Percentiles rank a stretch among this genome's conserved stretches.
phyloP scores from a whole-genome alignment of 2,113 vertebrate species.

The Hippoglossus stenolepis region DNA sequence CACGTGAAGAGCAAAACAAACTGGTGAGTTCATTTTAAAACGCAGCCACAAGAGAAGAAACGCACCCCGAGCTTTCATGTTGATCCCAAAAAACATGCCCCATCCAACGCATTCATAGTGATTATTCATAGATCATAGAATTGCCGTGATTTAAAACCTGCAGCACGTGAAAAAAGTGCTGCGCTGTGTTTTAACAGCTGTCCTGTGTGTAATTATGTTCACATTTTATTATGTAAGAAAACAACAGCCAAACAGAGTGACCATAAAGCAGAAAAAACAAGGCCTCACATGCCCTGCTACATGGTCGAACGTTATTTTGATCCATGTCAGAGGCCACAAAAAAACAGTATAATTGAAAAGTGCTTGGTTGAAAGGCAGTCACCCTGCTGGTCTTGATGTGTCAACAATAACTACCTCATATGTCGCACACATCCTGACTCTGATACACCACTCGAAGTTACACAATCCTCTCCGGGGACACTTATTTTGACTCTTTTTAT shows the following conservation, averaged over 20 bases:
- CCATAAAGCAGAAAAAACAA: constrained; percentile 66
- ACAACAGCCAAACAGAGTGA: constrained; percentile 71
- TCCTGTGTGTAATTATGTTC: constrained; percentile 76
- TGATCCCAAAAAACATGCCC: constrained; percentile 12
- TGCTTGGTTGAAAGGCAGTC: constrained; percentile 56
- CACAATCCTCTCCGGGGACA: constrained; percentile 56
- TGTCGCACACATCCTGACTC: constrained; percentile 54
- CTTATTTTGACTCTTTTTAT: constrained; percentile 42
- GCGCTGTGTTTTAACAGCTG: constrained; percentile 64
- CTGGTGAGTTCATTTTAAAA: constrained; percentile 74
- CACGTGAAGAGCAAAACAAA: constrained; percentile 78
- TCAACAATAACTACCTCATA: constrained; percentile 58
- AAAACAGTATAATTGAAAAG: constrained; percentile 67
- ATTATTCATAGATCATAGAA: constrained; percentile 1
- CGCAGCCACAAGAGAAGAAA: constrained; percentile 24
- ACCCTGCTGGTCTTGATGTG: constrained; percentile 51
- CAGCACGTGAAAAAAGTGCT: constrained; percentile 61
- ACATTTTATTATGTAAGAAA: constrained; percentile 69
- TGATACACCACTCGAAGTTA: constrained; percentile 46
- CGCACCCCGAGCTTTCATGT: background rate
- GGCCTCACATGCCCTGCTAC: constrained; percentile 68
- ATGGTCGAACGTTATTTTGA: constrained; percentile 73
- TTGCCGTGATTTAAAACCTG: constrained; percentile 44
- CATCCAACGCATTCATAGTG: constrained; percentile 3
- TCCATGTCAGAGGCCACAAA: constrained; percentile 48